These are phyloP conservation scores for Nymphalis polychloros DNA, from an alignment of 2,888 invertebrate genomes.

Conservation along the genomic window DNA sequence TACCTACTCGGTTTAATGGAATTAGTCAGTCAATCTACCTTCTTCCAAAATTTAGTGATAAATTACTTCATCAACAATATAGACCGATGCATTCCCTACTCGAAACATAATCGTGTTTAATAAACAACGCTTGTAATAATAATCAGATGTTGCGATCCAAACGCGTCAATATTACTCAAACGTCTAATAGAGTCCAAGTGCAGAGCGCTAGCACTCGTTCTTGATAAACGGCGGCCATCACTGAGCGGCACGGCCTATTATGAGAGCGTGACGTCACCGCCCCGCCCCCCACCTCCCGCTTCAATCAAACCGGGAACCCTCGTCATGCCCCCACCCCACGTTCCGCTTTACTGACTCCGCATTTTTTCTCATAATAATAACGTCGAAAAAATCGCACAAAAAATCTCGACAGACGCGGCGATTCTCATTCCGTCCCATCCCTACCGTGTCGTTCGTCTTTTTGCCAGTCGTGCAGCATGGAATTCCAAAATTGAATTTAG, in stretches of 20 bases:
- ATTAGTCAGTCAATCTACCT: too few species aligned
- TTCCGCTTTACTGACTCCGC: constrained; percentile 80
- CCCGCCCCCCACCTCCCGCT: constrained; percentile 78
- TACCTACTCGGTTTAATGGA: too few species aligned
- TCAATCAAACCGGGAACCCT: constrained; percentile 81
- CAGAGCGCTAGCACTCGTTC: constrained; percentile 66
- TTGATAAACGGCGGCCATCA: constrained; percentile 81
- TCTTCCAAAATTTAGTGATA: too few species aligned
- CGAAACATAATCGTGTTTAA: neutral
- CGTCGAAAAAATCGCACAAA: constrained; percentile 80
- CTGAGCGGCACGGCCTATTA: constrained; percentile 80
- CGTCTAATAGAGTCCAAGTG: constrained; percentile 67
- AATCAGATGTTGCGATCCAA: constrained; percentile 9
- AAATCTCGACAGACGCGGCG: constrained; percentile 77
- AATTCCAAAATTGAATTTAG: constrained; percentile 66
- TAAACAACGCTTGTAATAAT: neutral
- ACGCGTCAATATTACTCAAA: constrained; percentile 31
- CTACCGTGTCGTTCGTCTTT: constrained; percentile 63
- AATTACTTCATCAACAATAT: too few species aligned
- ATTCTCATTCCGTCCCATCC: constrained; percentile 73
- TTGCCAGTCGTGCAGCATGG: constrained; percentile 54
- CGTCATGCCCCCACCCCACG: constrained; percentile 80
- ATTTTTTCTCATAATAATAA: constrained; percentile 82
- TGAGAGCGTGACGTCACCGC: constrained; percentile 81
- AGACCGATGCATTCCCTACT: too few species aligned